Conservation (phyloP, 2,797 vertebrate genomes). For the Carcharodon carcharias region DNA sequence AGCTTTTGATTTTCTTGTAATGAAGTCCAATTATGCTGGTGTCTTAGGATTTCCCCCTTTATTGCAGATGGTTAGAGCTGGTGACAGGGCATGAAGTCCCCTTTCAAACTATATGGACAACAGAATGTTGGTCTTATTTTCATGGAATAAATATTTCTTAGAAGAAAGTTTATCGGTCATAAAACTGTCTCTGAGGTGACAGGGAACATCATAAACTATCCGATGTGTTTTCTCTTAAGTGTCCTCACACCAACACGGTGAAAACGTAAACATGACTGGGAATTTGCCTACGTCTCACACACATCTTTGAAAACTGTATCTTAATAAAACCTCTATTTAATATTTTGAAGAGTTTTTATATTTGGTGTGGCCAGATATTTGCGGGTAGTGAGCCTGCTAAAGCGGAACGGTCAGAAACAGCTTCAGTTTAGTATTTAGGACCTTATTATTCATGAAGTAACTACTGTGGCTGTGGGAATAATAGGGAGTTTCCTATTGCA, state of each 20-base stretch:
- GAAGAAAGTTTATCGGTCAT: background rate
- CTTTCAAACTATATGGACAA: background rate
- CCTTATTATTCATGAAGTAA: background rate
- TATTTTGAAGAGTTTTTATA: no score
- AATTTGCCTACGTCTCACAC: no score
- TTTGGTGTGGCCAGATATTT: no score
- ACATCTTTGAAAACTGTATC: no score
- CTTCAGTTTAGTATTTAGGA: background rate
- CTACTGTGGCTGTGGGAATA: background rate
- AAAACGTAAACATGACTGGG: background rate
- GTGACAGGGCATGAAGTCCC: no score
- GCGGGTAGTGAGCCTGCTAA: no score
- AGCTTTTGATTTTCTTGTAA: background rate
- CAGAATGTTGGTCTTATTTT: background rate
- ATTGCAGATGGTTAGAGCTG: no score
- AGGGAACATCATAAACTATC: background rate
- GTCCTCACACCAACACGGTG: background rate
- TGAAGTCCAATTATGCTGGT: background rate
- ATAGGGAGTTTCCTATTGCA: background rate
- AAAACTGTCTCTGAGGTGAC: background rate
- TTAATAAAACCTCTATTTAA: no score
- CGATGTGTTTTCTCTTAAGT: background rate
- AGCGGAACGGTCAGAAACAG: background rate
- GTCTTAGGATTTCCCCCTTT: background rate
- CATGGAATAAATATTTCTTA: background rate